phyloP scores from a whole-genome alignment of 2,113 vertebrate genomes.

The Circaetus cinerascens region DNA sequence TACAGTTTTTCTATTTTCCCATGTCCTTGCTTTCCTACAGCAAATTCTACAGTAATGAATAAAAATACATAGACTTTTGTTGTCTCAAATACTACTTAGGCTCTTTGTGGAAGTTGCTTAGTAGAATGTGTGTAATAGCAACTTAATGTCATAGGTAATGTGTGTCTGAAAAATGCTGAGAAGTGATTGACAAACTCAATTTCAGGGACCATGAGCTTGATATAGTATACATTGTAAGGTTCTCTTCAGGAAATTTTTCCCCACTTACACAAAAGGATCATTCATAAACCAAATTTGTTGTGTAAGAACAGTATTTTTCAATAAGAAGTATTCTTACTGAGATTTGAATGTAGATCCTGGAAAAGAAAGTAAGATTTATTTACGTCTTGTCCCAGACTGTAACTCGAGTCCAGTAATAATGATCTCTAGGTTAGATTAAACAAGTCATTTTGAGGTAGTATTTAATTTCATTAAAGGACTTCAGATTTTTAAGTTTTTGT shows the following conservation, averaged over 20 bases:
- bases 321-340: not conserved
- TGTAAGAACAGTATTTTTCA: not conserved
- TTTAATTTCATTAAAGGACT: not conserved
- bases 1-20: not conserved
- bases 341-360: not conserved
- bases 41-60: not conserved
- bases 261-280: not conserved
- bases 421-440: not conserved
- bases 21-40: not conserved
- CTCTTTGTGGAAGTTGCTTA: not conserved
- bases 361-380: not conserved
- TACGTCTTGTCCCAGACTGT: not conserved
- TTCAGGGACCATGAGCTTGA: not conserved
- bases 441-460: not conserved
- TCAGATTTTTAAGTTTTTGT: not conserved
- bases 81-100: not conserved
- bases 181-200: fast-evolving
- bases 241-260: not conserved
- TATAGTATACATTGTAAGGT: not conserved
- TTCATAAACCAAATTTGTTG: not conserved
- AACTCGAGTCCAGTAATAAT: not conserved
- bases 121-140: not conserved
- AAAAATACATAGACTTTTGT: not conserved
- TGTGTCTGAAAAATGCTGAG: not conserved
- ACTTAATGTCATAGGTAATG: not conserved